phyloP scores from a whole-genome alignment of 2,888 invertebrate genomes.

The Amiota communis region DNA sequence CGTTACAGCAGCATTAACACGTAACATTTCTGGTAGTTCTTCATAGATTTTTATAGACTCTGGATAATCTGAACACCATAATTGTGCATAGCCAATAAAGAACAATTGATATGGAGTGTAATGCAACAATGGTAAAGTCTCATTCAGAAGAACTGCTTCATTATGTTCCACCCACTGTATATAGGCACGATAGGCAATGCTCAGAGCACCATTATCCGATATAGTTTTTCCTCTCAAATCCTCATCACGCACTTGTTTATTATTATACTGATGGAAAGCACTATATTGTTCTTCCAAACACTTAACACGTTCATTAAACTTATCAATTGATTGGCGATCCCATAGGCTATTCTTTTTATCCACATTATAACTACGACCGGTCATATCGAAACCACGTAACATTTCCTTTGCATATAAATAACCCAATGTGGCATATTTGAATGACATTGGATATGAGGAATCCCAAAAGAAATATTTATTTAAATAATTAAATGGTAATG shows the following conservation, averaged over 20 bases:
- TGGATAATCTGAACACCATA: constrained; percentile 67
- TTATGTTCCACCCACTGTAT: constrained; percentile 63
- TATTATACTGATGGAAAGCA: constrained; percentile 54
- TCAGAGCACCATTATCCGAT: constrained; percentile 67
- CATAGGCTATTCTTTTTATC: constrained; percentile 68
- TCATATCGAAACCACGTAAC: constrained; percentile 66
- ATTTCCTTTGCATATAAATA: constrained; percentile 67
- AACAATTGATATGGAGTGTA: constrained; percentile 64
- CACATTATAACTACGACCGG: constrained; percentile 56
- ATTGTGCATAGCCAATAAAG: constrained; percentile 67
- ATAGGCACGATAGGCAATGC: constrained; percentile 68
- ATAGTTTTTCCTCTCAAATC: constrained; percentile 54
- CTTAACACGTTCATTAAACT: constrained; percentile 56
- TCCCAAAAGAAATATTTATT: constrained; percentile 70
- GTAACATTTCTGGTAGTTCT: constrained; percentile 59
- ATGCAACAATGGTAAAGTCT: constrained; percentile 61
- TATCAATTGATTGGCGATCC: constrained; percentile 57
- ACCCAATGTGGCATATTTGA: constrained; percentile 66
- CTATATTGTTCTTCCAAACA: constrained; percentile 66
- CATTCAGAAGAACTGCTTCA: constrained; percentile 35
- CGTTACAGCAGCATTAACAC: constrained; percentile 64
- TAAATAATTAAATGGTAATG: constrained; percentile 64
- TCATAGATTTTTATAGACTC: constrained; percentile 53
- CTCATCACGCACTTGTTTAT: constrained; percentile 53
- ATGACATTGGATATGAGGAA: constrained; percentile 62